Conservation (phyloP, 2,113 vertebrate genomes). For the Taurulus bubalis region DNA sequence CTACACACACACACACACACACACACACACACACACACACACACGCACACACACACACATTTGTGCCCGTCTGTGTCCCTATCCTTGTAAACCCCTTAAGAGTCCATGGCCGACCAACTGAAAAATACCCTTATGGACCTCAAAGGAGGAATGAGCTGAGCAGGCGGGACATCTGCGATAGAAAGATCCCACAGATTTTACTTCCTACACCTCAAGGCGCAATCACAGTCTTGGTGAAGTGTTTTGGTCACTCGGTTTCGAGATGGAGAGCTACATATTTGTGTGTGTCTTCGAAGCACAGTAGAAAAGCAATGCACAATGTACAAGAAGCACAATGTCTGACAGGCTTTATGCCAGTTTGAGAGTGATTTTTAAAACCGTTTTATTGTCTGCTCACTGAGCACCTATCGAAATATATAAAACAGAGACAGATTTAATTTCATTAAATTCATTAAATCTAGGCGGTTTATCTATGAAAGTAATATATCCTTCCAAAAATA, state of each 20-base stretch:
- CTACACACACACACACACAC: not conserved
- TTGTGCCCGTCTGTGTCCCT: slow-evolving; percentile 33
- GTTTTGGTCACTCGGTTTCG: slow-evolving; percentile 7
- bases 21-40: not conserved
- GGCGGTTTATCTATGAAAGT: not conserved
- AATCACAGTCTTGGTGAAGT: slow-evolving; percentile 30
- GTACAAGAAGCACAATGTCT: not conserved
- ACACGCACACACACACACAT: not conserved
- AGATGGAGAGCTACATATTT: slow-evolving; percentile 17
- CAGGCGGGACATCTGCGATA: slow-evolving; percentile 49
- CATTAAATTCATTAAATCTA: not conserved
- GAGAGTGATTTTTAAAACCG: not conserved
- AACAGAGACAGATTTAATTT: not conserved
- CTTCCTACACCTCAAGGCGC: slow-evolving; percentile 43
- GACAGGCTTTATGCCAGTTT: not conserved
- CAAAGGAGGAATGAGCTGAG: slow-evolving; percentile 43
- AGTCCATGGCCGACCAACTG: slow-evolving; percentile 58
- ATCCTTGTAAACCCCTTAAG: slow-evolving; percentile 43
- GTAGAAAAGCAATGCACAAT: not conserved
- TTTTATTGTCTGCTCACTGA: not conserved
- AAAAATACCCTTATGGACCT: slow-evolving; percentile 50
- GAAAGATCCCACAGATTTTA: slow-evolving; percentile 50
- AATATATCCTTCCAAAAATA: not conserved
- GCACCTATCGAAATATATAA: not conserved
- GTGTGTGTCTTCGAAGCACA: not conserved